Evolutionary conservation across 2,113 vertebrate genomes (phyloP), one percentile per base, ranked within the genome.

Genomic region (Cynoglossus semilaevis): DNA sequence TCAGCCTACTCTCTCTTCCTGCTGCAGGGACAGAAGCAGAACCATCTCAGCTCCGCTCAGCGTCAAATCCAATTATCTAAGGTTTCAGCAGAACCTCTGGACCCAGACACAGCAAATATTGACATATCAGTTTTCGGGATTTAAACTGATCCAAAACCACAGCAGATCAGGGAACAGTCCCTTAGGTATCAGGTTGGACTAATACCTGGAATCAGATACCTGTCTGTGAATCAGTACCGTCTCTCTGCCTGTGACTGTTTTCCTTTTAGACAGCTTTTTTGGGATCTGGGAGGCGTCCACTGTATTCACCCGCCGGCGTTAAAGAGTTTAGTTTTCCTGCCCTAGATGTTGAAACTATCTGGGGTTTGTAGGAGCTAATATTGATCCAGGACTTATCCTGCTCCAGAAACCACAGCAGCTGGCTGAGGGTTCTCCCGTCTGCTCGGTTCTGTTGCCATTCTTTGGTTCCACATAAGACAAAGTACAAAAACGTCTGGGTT

Each of bases 201-300:
- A 80, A 82, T 64, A 80, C 70, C 83, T 82, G 70, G 74, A 82
- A 74, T 70, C 48, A 43, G 44, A 79, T 13, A 6, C 42, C 15
- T n/a, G 38, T 72, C 67, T 72, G 50, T 63, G 56, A 75, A 74
- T 18, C 2, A 5, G 55, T 38, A 38, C 37, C 22, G 22, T 29
- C 22, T 29, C 22, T 29, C 22, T 58, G 63, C 36, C 7, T n/a
- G 17, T 38, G 37, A 38, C 43, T 19, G 12, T 59, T 18, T 58
- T 63, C 18, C 54, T 14, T 51, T 49, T 51, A 42, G 50, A 44
- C 36, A 15, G 48, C 35, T 67, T 35, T n/a, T 60, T 29, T 47
- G 36, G 13, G 55, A 45, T 36, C 47, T 54, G 41, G 64, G 61
- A 62, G 15, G 14, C 5, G 15, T 49, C 52, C 34, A 19, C 15